Base-by-base conservation (phyloP, 2,888 invertebrate genomes). In the Mycogona germanica region DNA sequence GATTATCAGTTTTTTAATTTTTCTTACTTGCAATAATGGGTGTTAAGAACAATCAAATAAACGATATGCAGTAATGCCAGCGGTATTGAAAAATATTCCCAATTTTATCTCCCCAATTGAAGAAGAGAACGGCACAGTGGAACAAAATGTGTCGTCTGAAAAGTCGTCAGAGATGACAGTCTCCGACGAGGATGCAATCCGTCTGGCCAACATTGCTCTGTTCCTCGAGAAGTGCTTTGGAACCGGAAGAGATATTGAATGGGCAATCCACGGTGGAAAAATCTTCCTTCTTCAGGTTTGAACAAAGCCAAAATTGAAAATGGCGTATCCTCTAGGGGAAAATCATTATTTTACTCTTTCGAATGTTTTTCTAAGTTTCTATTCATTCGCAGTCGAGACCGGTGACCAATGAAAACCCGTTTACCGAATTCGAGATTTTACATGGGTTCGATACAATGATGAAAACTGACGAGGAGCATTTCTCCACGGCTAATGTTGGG, bases 211-310 rank as follows among this genome's bases (percentile, higher is more conserved):
- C 58, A 67, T 79, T 41, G 80, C 77, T 1, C 64, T 79, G 1
- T 62, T 71, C 21, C 72, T 87, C 57, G 86, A 88, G 65, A 68
- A 73, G 40, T 65, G 77, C 19, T 86, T 82, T 72, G 82, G 81
- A 0, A 75, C 76, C 1, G 77, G 81, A 0, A 73, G 84, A 60
- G 87, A 88, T 64, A 78, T 89, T 52, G 88, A 89, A 69, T 89
- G 87, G 82, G 86, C 85, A 9, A 68, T 84, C 38, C 68, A 67
- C 56, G 70, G 77, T 76, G 21, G 28, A 7, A 19, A 32, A 4
- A 53, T 53, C 30, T 53, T 23, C 37, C 47, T 53, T n/a, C 21
- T 53, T 9, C 53, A 53, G 46, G 81, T 53, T 21, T n/a, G n/a
- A n/a, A n/a, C n/a, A n/a, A n/a, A n/a, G n/a, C n/a, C n/a, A n/a